These are phyloP conservation scores for Trachymyrmex cornetzi DNA, from an alignment of 1,140 invertebrate species.

Conservation along the genomic window DNA sequence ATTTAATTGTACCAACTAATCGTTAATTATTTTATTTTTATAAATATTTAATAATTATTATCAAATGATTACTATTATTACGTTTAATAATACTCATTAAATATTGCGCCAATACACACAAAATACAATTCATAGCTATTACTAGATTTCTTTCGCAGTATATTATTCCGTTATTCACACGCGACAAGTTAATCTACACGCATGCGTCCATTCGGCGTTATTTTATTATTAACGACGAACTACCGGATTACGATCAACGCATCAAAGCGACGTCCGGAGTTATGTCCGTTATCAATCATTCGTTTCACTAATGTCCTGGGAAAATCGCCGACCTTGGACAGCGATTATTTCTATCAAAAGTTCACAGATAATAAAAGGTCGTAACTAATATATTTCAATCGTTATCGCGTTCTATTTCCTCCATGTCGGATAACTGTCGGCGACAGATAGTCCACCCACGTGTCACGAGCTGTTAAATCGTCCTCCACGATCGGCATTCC, in stretches of 20 bases:
- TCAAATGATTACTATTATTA: no score
- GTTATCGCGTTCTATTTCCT: conserved; percentile 4
- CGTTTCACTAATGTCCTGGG: neutral
- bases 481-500: neutral
- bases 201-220: neutral
- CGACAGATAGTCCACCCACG: conserved; percentile 35
- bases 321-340: neutral
- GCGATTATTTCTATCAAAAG: neutral
- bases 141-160: no score
- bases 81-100: no score
- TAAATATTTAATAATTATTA: no score
- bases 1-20: no score
- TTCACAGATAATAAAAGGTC: neutral
- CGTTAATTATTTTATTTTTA: no score
- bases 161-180: neutral
- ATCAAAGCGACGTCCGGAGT: neutral
- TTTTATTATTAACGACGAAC: conserved; percentile 24
- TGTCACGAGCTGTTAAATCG: conserved; percentile 39
- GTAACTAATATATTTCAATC: conserved; percentile 10
- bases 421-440: conserved; percentile 20
- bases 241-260: neutral
- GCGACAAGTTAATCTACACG: conserved; percentile 68
- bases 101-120: no score
- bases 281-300: conserved; percentile 12
- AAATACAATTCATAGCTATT: no score